Conservation (phyloP, 2,888 invertebrate genomes). For the Liodrosophila aerea region DNA sequence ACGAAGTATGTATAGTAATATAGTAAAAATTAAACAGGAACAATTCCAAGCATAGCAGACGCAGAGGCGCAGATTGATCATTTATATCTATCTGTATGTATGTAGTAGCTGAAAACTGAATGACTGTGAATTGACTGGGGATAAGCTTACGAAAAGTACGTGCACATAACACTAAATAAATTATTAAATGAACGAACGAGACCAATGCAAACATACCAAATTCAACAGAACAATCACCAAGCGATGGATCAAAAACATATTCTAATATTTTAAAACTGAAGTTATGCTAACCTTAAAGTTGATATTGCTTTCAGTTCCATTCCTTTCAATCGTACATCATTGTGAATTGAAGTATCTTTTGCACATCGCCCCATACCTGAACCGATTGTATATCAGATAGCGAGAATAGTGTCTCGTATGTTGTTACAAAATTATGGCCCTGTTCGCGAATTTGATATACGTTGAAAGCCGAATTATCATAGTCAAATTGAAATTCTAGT, state of each 20-base stretch:
- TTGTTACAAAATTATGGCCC: constrained; percentile 70
- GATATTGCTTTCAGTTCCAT: constrained; percentile 2
- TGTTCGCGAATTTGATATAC: constrained; percentile 75
- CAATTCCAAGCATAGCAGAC: constrained; percentile 25
- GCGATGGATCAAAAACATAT: constrained; percentile 6
- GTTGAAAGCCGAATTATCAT: constrained; percentile 56
- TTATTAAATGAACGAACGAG: constrained; percentile 29
- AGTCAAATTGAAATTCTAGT: constrained; percentile 77
- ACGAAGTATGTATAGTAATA: neutral
- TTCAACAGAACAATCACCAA: constrained; percentile 28
- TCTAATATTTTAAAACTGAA: constrained; percentile 3
- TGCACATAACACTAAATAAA: constrained; percentile 29
- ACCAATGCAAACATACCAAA: constrained; percentile 17
- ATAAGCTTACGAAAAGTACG: constrained; percentile 10
- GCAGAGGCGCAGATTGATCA: constrained; percentile 12
- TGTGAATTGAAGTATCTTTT: constrained; percentile 77
- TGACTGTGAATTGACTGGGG: no score
- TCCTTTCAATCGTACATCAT: constrained; percentile 68
- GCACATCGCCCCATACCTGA: constrained; percentile 82
- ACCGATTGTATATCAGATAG: constrained; percentile 77
- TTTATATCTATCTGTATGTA: no score
- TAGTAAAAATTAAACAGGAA: constrained; percentile 4
- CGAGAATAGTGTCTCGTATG: constrained; percentile 69
- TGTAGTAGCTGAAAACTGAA: no score
- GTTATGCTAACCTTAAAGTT: constrained; percentile 50